Percentiles rank a stretch among this genome's conserved stretches.
phyloP scores from a whole-genome alignment of 1,140 invertebrate genomes.

The Amphibalanus amphitrite region DNA sequence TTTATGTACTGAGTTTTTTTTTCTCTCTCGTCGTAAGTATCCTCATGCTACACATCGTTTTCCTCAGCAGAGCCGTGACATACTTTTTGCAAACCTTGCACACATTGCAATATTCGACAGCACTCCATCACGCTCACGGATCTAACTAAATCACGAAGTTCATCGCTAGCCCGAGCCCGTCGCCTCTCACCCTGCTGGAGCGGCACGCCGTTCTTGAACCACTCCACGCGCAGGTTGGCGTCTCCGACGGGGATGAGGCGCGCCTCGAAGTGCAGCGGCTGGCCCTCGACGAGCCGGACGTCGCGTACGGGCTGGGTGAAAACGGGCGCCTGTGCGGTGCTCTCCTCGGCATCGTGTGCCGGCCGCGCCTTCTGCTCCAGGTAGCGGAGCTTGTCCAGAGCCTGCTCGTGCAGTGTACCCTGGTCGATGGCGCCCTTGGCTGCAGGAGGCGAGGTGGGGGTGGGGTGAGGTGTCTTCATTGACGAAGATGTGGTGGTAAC shows the following conservation, averaged over 20 bases:
- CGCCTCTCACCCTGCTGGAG: constrained; percentile 48
- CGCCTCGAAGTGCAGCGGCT: constrained; percentile 90
- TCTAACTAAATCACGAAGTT: no score
- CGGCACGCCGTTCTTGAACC: constrained; percentile 78
- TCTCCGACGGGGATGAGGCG: constrained; percentile 90
- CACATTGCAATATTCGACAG: no score
- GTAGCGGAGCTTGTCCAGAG: constrained; percentile 55
- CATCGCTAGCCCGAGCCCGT: no score
- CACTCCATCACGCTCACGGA: no score
- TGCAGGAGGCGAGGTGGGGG: constrained; percentile 21
- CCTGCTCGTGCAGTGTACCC: constrained; percentile 54
- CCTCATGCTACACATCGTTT: no score
- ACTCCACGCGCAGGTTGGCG: constrained; percentile 76
- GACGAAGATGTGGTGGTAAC: no score
- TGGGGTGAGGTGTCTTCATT: no score
- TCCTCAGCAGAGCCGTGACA: no score
- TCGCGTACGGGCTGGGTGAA: constrained; percentile 80
- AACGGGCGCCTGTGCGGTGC: constrained; percentile 68
- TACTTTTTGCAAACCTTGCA: no score
- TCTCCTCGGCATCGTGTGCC: constrained; percentile 50
- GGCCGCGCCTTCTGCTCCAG: constrained; percentile 60
- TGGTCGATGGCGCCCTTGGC: constrained; percentile 61
- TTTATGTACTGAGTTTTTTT: no score
- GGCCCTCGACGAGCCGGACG: constrained; percentile 67
- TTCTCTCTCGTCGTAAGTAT: no score